Evolutionary conservation across 2,113 vertebrate genomes (phyloP), one percentile per base, ranked within the genome.

Genomic region (Cyrtonyx montezumae): DNA sequence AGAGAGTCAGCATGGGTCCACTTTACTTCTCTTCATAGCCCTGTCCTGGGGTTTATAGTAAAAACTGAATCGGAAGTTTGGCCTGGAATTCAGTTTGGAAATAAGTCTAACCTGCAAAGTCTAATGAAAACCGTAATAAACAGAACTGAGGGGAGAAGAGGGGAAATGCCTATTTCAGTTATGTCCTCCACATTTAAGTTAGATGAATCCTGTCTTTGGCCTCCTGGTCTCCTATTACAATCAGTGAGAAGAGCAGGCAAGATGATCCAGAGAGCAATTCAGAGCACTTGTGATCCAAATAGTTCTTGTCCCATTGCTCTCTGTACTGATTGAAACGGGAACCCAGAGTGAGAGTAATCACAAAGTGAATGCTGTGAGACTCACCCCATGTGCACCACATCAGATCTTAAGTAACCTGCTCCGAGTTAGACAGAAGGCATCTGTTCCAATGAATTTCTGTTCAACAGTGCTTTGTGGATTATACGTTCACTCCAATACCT

Each of bases 61-160:
- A 70, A 79, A 77, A 62, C 53, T 32, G 87, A 62, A 66, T 19
- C 22, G 79, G 32, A 89, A 66, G 32, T 82, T 75, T 74, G 32
- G 8, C 42, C 22, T 83, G 32, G 21, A 74, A 37, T 84, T 87
- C 22, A 67, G 49, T 49, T 3, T 34, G 79, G 26, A 40, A 71
- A 49, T 69, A 59, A 46, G 67, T 65, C 46, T 70, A 59, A 78
- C 48, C 21, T 22, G 25, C 11, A 87, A 42, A 0, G 0, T 1
- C 0, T 16, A 46, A 79, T 23, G 37, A 77, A 87, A 94, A 55
- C 11, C 19, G 46, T 69, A 14, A 45, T 23, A 77, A 69, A 7
- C 28, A 77, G 61, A 63, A 91, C 14, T 0, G 0, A 78, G 11
- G 12, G 48, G 12, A 49, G 46, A 10, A 21, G 46, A 48, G 46